Conservation (phyloP, 2,113 vertebrate species). For the Mystacornis crossleyi region DNA sequence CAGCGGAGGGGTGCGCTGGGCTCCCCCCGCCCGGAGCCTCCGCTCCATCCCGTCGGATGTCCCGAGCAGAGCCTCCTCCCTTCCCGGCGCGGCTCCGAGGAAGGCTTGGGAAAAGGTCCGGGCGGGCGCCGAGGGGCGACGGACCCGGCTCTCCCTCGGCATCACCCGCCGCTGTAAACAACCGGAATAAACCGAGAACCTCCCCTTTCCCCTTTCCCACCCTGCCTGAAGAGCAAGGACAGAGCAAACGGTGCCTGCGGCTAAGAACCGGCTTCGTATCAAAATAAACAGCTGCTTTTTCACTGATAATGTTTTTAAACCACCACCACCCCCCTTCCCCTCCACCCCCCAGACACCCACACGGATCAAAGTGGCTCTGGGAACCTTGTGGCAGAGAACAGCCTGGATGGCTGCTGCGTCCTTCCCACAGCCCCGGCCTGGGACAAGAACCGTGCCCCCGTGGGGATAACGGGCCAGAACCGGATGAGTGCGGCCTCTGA, state of each 20-base stretch:
- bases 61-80: background rate
- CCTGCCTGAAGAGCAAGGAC: background rate
- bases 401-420: background rate
- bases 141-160: background rate
- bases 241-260: background rate
- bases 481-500: rapidly evolving
- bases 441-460: too few species aligned
- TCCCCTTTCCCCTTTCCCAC: conserved; percentile 61
- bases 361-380: conserved; percentile 10
- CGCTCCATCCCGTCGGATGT: background rate
- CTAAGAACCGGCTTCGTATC: background rate
- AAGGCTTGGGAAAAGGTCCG: conserved; percentile 1
- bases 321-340: too few species aligned
- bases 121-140: background rate
- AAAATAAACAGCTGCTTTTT: background rate
- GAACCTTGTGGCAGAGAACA: background rate
- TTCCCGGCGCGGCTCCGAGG: background rate
- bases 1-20: background rate
- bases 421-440: background rate
- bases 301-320: background rate
- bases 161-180: conserved; percentile 14
- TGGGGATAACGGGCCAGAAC: background rate
- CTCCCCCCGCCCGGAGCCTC: background rate
- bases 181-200: conserved; percentile 42
- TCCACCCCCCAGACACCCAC: background rate